These are phyloP conservation scores for Leptogaster cylindrica DNA, from an alignment of 2,888 invertebrate species.

Conservation along the genomic window DNA sequence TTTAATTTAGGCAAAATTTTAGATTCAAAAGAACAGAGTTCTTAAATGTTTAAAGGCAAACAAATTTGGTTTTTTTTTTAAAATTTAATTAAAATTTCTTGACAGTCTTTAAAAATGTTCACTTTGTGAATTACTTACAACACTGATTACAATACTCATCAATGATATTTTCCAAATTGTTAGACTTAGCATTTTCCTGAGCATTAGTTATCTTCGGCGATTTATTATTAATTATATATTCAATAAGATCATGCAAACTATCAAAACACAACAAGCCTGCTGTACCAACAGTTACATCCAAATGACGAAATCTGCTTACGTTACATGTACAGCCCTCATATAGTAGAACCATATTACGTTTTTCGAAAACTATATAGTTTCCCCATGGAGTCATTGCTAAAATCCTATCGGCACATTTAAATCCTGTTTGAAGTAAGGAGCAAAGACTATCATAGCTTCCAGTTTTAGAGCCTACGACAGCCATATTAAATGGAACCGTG, in stretches of 20 bases:
- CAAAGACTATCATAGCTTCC: slow-evolving; percentile 57
- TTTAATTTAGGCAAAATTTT: too few species aligned
- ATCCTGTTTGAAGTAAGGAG: slow-evolving; percentile 53
- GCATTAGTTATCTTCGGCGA: background rate
- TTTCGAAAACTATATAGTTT: slow-evolving; percentile 57
- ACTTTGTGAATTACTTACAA: background rate
- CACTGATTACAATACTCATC: slow-evolving; percentile 49
- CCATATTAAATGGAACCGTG: slow-evolving; percentile 52
- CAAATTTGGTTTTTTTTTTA: too few species aligned
- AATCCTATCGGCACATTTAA: slow-evolving; percentile 56
- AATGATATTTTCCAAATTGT: slow-evolving; percentile 52
- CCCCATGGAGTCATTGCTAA: slow-evolving; percentile 59
- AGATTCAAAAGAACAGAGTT: too few species aligned
- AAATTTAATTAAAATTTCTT: too few species aligned
- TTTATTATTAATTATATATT: slow-evolving; percentile 52
- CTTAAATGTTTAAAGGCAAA: too few species aligned
- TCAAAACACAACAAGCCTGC: slow-evolving; percentile 56
- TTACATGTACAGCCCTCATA: slow-evolving; percentile 60
- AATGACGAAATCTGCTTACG: slow-evolving; percentile 56
- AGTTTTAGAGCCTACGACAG: slow-evolving; percentile 58
- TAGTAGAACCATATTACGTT: slow-evolving; percentile 51
- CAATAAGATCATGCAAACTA: slow-evolving; percentile 51
- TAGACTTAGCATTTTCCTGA: slow-evolving; percentile 11
- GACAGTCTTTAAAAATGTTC: too few species aligned
- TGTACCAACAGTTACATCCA: slow-evolving; percentile 58